Conservation (phyloP, 2,113 vertebrate species). For the Murina feae region DNA sequence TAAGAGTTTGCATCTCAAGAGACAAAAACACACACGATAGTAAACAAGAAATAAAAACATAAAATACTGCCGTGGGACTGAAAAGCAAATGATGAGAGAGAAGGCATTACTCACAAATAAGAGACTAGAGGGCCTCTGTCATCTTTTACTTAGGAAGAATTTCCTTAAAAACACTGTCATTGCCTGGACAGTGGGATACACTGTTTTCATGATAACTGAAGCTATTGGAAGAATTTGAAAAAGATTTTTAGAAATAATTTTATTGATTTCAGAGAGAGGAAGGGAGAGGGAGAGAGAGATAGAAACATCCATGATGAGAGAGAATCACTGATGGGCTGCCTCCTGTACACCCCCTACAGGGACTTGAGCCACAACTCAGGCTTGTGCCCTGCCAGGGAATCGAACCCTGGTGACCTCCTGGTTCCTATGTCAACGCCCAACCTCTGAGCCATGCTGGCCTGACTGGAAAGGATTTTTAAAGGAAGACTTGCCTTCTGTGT, state of each 20-base stretch:
- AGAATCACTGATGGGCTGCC: too few species aligned
- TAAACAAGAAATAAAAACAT: neutral
- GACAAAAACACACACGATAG: neutral
- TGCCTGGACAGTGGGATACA: neutral
- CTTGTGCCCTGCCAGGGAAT: too few species aligned
- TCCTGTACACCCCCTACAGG: too few species aligned
- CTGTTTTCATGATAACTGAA: neutral
- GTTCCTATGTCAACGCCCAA: too few species aligned
- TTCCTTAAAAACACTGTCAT: neutral
- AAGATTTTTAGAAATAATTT: neutral
- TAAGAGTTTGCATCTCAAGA: neutral
- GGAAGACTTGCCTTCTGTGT: neutral
- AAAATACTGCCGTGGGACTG: neutral
- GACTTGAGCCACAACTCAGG: too few species aligned
- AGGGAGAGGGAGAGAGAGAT: too few species aligned
- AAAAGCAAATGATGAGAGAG: neutral
- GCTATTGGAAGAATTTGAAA: neutral
- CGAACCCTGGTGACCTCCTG: too few species aligned
- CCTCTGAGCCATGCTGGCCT: too few species aligned
- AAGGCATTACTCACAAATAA: neutral
- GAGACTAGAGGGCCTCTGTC: neutral
- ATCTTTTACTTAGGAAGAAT: neutral
- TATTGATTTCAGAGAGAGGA: too few species aligned
- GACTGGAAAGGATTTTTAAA: neutral
- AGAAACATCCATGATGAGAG: too few species aligned